These are phyloP conservation scores for Micromussa lordhowensis DNA, from an alignment of 92 coral and sea anemone genomes.

Conservation along the genomic window DNA sequence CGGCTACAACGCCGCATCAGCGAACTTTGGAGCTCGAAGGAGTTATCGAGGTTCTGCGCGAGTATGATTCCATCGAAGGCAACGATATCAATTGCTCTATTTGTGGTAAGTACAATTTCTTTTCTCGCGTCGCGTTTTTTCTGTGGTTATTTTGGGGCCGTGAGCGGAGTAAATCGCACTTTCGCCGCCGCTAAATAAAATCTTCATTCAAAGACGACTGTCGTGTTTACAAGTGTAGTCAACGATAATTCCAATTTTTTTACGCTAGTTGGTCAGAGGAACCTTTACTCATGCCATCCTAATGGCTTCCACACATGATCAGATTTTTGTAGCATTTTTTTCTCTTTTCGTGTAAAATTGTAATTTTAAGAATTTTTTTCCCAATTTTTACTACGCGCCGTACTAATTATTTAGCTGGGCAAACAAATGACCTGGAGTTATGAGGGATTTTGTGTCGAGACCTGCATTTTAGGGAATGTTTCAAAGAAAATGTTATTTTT, in stretches of 20 bases:
- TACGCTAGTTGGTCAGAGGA: neutral
- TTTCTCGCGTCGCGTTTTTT: constrained; percentile 2
- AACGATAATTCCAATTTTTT: constrained; percentile 22
- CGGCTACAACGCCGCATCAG: constrained; percentile 75
- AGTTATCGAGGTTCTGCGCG: constrained; percentile 96
- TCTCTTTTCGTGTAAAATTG: constrained; percentile 19
- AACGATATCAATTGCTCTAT: constrained; percentile 96
- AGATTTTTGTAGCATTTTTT: constrained; percentile 7
- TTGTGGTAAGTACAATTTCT: constrained; percentile 84
- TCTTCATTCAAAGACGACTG: constrained; percentile 47
- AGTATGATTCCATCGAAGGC: constrained; percentile 95
- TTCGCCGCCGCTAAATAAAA: constrained; percentile 41
- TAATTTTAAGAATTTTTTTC: constrained; percentile 75
- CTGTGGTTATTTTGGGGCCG: constrained; percentile 25
- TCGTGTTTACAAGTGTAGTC: constrained; percentile 39
- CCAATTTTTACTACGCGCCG: constrained; percentile 50
- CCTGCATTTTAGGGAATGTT: constrained; percentile 37
- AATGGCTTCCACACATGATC: neutral
- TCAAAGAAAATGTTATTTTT: neutral
- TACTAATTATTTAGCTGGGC: constrained; percentile 78
- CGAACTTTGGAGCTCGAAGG: constrained; percentile 96
- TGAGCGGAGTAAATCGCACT: constrained; percentile 1
- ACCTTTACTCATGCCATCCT: neutral
- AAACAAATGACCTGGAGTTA: constrained; percentile 75
- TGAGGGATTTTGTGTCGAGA: constrained; percentile 41